Percentiles rank a stretch among this genome's conserved stretches.
Conservation (phyloP, 1,140 invertebrate genomes). For the Odontomachus brunneus region DNA sequence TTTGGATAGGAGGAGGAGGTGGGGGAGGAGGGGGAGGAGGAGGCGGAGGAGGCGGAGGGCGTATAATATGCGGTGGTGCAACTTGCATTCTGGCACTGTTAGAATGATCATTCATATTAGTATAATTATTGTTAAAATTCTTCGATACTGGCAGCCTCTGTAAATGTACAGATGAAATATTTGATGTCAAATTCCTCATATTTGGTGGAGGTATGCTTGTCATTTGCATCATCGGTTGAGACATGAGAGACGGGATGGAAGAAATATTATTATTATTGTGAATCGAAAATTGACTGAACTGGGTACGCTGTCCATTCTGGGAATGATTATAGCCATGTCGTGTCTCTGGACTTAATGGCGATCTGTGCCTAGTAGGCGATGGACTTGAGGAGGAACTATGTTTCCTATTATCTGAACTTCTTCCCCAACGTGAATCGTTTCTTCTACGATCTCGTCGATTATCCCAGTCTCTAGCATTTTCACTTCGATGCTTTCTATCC, state of each 20-base stretch:
- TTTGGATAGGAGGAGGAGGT: slow-evolving; percentile 76
- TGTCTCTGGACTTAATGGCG: slow-evolving; percentile 76
- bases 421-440: slow-evolving; percentile 79
- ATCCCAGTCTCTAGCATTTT: slow-evolving; percentile 79
- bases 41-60: slow-evolving; percentile 73
- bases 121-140: slow-evolving; percentile 70
- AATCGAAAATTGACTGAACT: slow-evolving; percentile 73
- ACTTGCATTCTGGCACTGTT: slow-evolving; percentile 77
- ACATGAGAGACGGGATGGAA: slow-evolving; percentile 77
- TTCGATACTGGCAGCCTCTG: slow-evolving; percentile 81
- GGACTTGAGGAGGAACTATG: slow-evolving; percentile 81
- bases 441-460: slow-evolving; percentile 79
- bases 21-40: too few species aligned
- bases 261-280: slow-evolving; percentile 73
- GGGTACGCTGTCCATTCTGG: slow-evolving; percentile 71
- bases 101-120: slow-evolving; percentile 72
- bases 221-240: slow-evolving; percentile 79
- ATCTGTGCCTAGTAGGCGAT: slow-evolving; percentile 77
- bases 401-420: slow-evolving; percentile 74
- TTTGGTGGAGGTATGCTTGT: slow-evolving; percentile 80
- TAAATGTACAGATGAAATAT: slow-evolving; percentile 78
- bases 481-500: slow-evolving; percentile 79
- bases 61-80: slow-evolving; percentile 81
- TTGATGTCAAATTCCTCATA: slow-evolving; percentile 73
- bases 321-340: slow-evolving; percentile 76